Conservation (phyloP, 2,113 vertebrate species). For the Oncorhynchus clarkii region DNA sequence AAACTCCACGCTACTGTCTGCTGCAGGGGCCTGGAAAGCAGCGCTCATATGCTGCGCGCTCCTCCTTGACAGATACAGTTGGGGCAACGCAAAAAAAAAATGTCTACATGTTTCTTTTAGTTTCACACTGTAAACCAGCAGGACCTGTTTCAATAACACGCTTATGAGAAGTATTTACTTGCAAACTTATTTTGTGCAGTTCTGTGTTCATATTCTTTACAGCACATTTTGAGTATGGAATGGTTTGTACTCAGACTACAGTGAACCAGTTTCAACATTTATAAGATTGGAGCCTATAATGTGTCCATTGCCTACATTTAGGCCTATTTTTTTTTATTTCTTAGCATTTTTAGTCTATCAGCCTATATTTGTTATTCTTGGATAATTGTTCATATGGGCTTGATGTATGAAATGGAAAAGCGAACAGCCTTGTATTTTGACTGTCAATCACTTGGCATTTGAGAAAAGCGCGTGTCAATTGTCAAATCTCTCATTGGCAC, state of each 20-base stretch:
- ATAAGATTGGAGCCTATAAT: too few relatives aligned
- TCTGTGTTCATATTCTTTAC: not conserved
- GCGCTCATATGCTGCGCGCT: constrained; percentile 19
- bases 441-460: constrained; percentile 2
- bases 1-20: not conserved
- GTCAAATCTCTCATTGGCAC: constrained; percentile 20
- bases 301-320: too few relatives aligned
- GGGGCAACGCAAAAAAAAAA: not conserved
- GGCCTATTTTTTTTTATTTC: too few relatives aligned
- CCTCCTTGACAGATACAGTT: not conserved
- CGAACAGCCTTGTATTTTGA: not conserved
- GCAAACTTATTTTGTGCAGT: not conserved
- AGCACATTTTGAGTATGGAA: not conserved
- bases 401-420: not conserved
- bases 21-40: constrained; percentile 5
- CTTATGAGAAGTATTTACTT: not conserved
- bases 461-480: not conserved
- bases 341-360: not conserved
- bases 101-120: not conserved
- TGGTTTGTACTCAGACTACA: not conserved
- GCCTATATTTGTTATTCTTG: not conserved
- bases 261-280: not conserved
- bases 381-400: not conserved
- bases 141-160: not conserved
- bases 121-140: not conserved